A percentile compares a stretch with the other conserved stretches of the same genome.
Conservation (phyloP, 1,140 invertebrate species). For the Scylla paramamosain region DNA sequence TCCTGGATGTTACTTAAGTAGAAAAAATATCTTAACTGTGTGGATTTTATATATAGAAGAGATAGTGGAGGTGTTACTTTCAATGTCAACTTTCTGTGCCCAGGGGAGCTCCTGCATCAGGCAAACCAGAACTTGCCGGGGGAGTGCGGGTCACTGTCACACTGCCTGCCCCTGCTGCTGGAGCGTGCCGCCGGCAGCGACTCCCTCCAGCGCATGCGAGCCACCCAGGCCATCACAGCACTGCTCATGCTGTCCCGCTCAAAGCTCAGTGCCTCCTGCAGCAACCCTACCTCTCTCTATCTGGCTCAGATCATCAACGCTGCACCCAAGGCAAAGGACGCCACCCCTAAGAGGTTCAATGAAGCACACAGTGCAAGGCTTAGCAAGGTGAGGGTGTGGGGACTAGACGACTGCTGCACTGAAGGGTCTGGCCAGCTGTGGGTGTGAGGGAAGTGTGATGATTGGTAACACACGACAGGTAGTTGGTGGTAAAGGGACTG, state of each 20-base stretch:
- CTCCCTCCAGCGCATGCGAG: conserved; percentile 79
- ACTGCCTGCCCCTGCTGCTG: conserved; percentile 72
- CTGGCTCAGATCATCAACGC: conserved; percentile 47
- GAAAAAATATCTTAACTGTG: too few species aligned
- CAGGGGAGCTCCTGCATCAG: conserved; percentile 83
- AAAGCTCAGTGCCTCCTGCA: conserved; percentile 78
- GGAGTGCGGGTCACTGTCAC: conserved; percentile 83
- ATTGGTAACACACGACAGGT: too few species aligned
- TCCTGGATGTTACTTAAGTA: too few species aligned
- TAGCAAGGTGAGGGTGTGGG: conserved; percentile 53
- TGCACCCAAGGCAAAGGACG: conserved; percentile 61
- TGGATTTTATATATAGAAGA: too few species aligned
- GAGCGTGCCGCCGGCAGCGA: conserved; percentile 72
- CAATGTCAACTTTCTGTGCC: neutral
- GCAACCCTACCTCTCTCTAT: conserved; percentile 30
- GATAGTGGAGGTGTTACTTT: too few species aligned
- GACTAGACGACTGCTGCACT: too few species aligned
- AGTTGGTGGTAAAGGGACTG: too few species aligned
- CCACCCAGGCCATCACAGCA: conserved; percentile 80
- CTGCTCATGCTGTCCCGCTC: conserved; percentile 80
- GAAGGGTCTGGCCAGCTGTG: too few species aligned
- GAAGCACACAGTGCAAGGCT: conserved; percentile 50
- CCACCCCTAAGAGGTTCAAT: conserved; percentile 45
- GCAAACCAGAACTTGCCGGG: conserved; percentile 91
- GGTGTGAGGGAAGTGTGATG: neutral